These are phyloP conservation scores for Cheumatopsyche charites DNA, from an alignment of 1,140 invertebrate genomes.

Conservation along the genomic window DNA sequence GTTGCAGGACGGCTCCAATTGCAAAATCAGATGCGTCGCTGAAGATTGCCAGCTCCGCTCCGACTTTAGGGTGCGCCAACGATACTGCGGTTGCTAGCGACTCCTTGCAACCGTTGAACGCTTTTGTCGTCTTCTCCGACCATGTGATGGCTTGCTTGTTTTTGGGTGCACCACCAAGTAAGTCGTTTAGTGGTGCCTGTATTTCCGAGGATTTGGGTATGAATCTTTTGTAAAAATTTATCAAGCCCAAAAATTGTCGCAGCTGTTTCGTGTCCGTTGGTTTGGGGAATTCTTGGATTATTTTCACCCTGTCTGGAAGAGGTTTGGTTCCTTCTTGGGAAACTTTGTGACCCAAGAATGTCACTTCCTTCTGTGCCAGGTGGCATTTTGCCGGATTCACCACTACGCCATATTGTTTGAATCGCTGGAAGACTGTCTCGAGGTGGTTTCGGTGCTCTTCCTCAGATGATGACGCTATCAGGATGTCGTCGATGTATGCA, in stretches of 20 bases:
- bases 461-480: conserved; percentile 50
- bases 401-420: conserved; percentile 49
- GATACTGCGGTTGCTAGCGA: conserved; percentile 49
- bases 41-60: conserved; percentile 40
- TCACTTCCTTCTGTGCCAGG: conserved; percentile 37
- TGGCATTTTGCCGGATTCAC: conserved; percentile 52
- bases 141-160: conserved; percentile 49
- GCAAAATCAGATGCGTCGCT: conserved; percentile 53
- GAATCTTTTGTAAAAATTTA: conserved; percentile 54
- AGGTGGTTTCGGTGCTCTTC: conserved; percentile 51
- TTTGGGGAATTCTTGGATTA: conserved; percentile 50
- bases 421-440: conserved; percentile 43
- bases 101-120: conserved; percentile 55
- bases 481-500: conserved; percentile 53
- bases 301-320: conserved; percentile 45
- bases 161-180: too few relatives aligned
- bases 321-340: conserved; percentile 50
- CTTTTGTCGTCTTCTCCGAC: conserved; percentile 48
- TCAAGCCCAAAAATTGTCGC: conserved; percentile 55
- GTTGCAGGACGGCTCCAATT: conserved; percentile 54
- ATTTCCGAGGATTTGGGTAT: conserved; percentile 48
- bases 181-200: conserved; percentile 37
- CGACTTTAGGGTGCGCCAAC: conserved; percentile 48
- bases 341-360: conserved; percentile 51
- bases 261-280: conserved; percentile 50